These are phyloP conservation scores for Uria lomvia DNA, from an alignment of 2,113 vertebrate species.

Conservation along the genomic window DNA sequence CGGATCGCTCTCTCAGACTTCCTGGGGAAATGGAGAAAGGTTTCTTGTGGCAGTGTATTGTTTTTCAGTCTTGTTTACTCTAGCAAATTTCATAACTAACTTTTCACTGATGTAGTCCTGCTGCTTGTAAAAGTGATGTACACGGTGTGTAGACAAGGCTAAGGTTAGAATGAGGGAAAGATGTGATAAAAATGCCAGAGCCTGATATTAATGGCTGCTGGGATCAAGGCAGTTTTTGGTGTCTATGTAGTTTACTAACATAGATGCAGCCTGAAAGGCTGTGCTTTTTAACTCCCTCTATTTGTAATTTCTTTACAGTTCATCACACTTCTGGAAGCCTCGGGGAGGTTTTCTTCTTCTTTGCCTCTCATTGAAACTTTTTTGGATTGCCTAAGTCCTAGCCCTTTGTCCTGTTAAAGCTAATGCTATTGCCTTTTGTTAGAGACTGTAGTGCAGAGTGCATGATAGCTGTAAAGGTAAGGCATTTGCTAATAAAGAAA, in stretches of 20 bases:
- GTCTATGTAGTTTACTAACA: not conserved
- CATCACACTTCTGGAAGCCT: not conserved
- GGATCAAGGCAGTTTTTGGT: not conserved
- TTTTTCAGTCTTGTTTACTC: slow-evolving; percentile 3
- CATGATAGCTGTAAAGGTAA: slow-evolving; percentile 11
- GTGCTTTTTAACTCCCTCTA: not conserved
- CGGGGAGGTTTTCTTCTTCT: not conserved
- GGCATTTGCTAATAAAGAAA: slow-evolving; percentile 1
- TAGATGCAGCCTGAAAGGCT: not conserved
- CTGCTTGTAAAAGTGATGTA: slow-evolving; percentile 15
- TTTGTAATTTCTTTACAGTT: not conserved
- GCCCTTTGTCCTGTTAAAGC: not conserved
- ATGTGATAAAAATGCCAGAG: not conserved
- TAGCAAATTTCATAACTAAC: slow-evolving; percentile 1
- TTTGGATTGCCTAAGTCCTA: not conserved
- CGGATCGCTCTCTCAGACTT: not conserved
- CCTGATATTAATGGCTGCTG: not conserved
- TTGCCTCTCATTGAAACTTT: not conserved
- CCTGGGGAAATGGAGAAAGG: slow-evolving; percentile 34
- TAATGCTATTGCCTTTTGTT: not conserved
- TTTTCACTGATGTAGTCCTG: slow-evolving; percentile 30
- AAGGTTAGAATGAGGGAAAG: not conserved
- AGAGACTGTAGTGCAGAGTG: not conserved
- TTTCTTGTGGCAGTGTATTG: slow-evolving; percentile 8
- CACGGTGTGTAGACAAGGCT: not conserved